phyloP scores from a whole-genome alignment of 2,113 vertebrate species.

The Callospermophilus lateralis region DNA sequence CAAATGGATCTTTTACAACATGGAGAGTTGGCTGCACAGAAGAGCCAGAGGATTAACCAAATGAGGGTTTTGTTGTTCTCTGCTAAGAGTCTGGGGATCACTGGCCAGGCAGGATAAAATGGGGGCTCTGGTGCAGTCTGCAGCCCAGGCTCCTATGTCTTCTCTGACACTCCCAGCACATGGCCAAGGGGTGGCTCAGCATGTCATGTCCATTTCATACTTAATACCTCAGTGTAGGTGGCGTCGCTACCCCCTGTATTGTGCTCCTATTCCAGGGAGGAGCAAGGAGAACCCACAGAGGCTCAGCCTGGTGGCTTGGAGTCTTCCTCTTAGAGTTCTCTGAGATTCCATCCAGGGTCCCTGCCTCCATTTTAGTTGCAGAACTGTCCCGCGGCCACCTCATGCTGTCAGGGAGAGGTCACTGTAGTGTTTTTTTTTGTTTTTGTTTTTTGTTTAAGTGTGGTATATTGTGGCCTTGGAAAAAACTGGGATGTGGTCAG shows the following conservation, averaged over 20 bases:
- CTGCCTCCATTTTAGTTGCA: background rate
- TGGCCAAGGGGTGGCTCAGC: rapidly evolving
- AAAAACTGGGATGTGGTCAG: background rate
- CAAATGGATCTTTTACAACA: background rate
- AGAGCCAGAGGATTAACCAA: background rate
- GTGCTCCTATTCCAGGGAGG: background rate
- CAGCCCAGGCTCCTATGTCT: background rate
- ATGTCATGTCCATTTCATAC: rapidly evolving
- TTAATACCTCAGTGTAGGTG: rapidly evolving
- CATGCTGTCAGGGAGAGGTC: background rate
- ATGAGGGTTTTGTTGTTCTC: background rate
- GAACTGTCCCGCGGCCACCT: background rate
- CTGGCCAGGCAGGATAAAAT: background rate
- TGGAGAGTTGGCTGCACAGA: background rate
- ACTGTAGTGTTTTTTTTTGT: background rate
- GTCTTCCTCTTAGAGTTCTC: background rate
- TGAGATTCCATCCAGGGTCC: background rate
- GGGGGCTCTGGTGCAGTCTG: background rate
- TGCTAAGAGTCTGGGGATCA: background rate
- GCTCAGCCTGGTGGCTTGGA: background rate
- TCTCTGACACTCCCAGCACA: rapidly evolving
- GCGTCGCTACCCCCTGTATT: background rate
- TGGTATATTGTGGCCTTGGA: background rate
- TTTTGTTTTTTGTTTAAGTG: background rate
- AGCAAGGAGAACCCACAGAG: background rate